A percentile compares a stretch with the other conserved stretches of the same genome.
Conservation (phyloP, 2,888 invertebrate species). For the Ophioninae sp. region DNA sequence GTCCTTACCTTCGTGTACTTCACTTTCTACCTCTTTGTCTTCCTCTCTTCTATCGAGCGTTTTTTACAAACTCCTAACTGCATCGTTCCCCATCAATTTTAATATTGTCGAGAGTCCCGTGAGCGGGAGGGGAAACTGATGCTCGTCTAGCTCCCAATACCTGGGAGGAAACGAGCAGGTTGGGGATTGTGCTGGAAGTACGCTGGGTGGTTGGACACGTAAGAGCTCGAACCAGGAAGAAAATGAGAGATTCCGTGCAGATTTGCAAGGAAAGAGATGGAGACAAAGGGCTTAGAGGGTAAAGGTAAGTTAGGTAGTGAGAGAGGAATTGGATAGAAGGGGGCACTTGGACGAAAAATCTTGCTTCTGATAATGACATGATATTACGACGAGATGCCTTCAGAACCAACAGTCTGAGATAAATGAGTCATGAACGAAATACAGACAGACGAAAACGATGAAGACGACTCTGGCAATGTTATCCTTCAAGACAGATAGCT, state of each 20-base stretch:
- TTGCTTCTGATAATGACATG: constrained; percentile 68
- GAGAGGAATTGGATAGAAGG: constrained; percentile 35
- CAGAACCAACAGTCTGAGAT: constrained; percentile 18
- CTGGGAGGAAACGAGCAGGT: constrained; percentile 21
- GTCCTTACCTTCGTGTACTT: constrained; percentile 20
- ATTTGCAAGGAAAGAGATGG: constrained; percentile 51
- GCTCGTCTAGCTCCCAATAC: constrained; percentile 38
- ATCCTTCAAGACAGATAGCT: background rate
- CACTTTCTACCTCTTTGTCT: constrained; percentile 15
- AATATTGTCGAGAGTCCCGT: constrained; percentile 62
- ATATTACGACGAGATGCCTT: constrained; percentile 59
- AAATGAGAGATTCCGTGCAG: constrained; percentile 49
- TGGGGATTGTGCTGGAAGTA: constrained; percentile 19
- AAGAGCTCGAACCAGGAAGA: constrained; percentile 34
- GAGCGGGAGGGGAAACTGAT: constrained; percentile 46
- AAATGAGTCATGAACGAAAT: constrained; percentile 37
- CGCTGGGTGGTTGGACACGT: constrained; percentile 31
- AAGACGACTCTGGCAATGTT: constrained; percentile 34
- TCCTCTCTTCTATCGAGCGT: constrained; percentile 14
- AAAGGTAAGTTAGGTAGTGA: constrained; percentile 26
- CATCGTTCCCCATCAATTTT: constrained; percentile 67
- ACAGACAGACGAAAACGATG: constrained; percentile 21
- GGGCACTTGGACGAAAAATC: constrained; percentile 31
- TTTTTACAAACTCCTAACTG: constrained; percentile 60
- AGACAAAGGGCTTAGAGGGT: constrained; percentile 20